A percentile compares a stretch with the other conserved stretches of the same genome.
phyloP scores from a whole-genome alignment of 2,888 invertebrate genomes.

The Norana najaformis region DNA sequence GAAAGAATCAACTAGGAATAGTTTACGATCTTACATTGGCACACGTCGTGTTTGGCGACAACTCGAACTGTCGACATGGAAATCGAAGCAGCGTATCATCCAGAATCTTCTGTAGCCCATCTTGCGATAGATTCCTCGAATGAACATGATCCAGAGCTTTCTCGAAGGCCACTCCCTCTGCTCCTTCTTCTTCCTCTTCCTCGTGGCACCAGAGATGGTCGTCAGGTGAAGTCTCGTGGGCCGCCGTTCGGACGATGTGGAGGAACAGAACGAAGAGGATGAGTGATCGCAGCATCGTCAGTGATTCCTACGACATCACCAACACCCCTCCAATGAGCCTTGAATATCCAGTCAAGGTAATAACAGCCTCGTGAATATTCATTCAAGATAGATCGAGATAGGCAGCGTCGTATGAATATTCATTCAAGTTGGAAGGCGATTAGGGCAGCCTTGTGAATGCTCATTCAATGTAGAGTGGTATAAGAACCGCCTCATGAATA shows the following conservation, averaged over 20 bases:
- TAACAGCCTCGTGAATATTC: too few relatives aligned
- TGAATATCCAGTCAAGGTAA: neutral
- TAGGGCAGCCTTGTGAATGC: too few relatives aligned
- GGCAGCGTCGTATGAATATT: too few relatives aligned
- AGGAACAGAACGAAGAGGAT: neutral
- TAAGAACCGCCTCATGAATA: too few relatives aligned
- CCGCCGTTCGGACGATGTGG: neutral
- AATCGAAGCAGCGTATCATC: neutral
- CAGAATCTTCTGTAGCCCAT: neutral
- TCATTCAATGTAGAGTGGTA: too few relatives aligned
- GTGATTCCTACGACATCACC: neutral
- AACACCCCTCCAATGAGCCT: neutral
- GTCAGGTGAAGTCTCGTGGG: neutral
- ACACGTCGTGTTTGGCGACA: neutral
- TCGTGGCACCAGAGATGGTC: neutral
- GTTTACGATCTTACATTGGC: neutral
- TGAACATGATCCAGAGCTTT: neutral
- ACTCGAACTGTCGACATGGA: neutral
- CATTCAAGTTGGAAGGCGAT: too few relatives aligned
- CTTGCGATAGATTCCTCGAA: neutral
- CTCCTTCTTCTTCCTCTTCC: neutral
- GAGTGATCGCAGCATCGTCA: neutral
- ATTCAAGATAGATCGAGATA: too few relatives aligned
- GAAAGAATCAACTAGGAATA: too few relatives aligned
- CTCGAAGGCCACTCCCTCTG: neutral